Base-by-base conservation (phyloP, 2,797 vertebrate species). In the Okamejei kenojei region DNA sequence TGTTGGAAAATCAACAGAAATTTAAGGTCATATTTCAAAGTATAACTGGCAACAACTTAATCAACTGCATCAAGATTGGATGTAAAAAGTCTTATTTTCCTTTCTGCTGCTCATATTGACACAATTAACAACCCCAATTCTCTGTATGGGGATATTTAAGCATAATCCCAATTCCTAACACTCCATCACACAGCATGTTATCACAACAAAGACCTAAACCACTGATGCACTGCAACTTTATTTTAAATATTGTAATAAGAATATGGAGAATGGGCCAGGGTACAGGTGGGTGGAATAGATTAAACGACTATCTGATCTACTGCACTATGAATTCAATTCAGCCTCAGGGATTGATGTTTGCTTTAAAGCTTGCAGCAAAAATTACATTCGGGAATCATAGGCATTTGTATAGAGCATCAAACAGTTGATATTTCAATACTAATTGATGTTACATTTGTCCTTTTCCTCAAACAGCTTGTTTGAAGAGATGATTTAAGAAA, bases 31-130 rank as follows among this genome's bases (percentile, higher is more conserved):
- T 35, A 17, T 65, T 88, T n/a, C 32, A 35, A 65, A 65, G 63
- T 65, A 17, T 61, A 26, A 82, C 15, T 15, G 17, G 6, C 58
- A 68, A 32, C 61, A 88, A 88, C 21, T 65, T 88, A 88, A 65
- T 88, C 84, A 88, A 86, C 29, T 65, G 84, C 32, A 88, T 65
- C 58, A 88, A 68, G 84, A 88, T 88, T 68, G 32, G 63, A 65
- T 17, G 9, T 7, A 35, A 32, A 65, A 68, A 35, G 1, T 35
- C 21, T 65, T 65, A 68, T 65, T 88, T 88, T 88, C 84, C 63
- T 88, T 63, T 88, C n/a, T 88, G n/a, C n/a, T 68, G 63, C 61
- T 68, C n/a, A 35, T 3, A 4, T 68, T 68, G 63, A 63, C 7
- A 88, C 17, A 82, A 78, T 17, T 15, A 78, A 82, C 61, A 88